Base-by-base conservation (phyloP, 2,797 vertebrate genomes). In the Toxotes lorentzi region DNA sequence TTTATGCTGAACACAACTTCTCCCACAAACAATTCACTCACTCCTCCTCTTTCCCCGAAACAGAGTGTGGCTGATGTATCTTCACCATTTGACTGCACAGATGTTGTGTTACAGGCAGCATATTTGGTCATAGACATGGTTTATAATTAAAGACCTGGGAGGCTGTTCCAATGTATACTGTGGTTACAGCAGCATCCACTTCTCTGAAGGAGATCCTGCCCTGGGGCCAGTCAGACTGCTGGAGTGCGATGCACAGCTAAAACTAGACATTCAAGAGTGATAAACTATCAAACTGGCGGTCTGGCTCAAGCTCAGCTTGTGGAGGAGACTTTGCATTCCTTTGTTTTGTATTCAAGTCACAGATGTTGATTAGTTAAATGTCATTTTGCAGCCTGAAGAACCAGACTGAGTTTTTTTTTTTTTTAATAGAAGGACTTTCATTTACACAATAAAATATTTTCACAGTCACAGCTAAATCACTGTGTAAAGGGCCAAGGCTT, bases 131-230 rank as follows among this genome's bases (percentile, higher is more conserved):
- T 34, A 63, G 79, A 62, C 71, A 61, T 53, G 41, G 32, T 88
- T 82, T 64, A 84, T 83, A 83, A 88, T 88, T 85, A 40, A 79
- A 82, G 50, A 79, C 5, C 45, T 34, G n/a, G 54, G 47, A 70
- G 76, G 43, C 61, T 13, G 2, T 67, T 78, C 61, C 23, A 12
- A 69, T 50, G 50, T 69, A 16, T 73, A 35, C 77, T 81, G 53
- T 38, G 79, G 79, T 56, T 27, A 19, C 64, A 57, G 67, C 68
- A 74, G 60, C 77, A 47, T 78, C 64, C 41, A 34, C 68, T 66
- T 24, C 67, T 50, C 61, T 51, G 23, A 73, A 73, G 63, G 71
- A 88, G 73, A 83, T 71, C 51, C 59, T 76, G 78, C 81, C 86
- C 70, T 4, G 3, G 70, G 82, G 87, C 63, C 2, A 72, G 47